A percentile compares a stretch with the other conserved stretches of the same genome.
Evolutionary conservation across 1,140 invertebrate genomes (phyloP).

Genomic region (Dufourea novaeangliae): DNA sequence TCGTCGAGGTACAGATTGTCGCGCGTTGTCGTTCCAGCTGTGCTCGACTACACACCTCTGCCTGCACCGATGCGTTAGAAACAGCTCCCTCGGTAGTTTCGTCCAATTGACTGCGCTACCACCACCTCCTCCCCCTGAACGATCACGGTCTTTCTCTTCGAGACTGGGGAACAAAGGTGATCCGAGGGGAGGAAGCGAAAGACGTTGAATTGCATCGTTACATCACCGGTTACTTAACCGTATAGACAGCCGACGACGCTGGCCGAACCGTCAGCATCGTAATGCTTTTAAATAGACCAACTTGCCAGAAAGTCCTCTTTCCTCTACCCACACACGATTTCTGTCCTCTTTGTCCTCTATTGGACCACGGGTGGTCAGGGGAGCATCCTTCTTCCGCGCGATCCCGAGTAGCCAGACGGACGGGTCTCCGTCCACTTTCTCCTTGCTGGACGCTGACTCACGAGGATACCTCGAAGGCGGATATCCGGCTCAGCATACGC

Average conservation of each 20-base stretch:
- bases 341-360: background rate
- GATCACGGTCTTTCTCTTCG: conserved; percentile 40
- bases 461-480: background rate
- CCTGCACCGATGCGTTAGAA: conserved; percentile 32
- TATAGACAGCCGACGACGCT: conserved; percentile 37
- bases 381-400: background rate
- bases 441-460: background rate
- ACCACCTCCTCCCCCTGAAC: background rate
- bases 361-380: background rate
- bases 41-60: background rate
- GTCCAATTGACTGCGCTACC: conserved; percentile 33
- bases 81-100: conserved; percentile 52
- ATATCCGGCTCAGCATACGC: conserved; percentile 21
- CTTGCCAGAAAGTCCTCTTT: conserved; percentile 20
- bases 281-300: conserved; percentile 57
- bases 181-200: conserved; percentile 49
- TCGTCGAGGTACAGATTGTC: conserved; percentile 43
- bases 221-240: conserved; percentile 65
- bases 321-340: background rate
- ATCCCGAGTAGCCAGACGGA: no score
- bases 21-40: conserved; percentile 45
- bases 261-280: conserved; percentile 42
- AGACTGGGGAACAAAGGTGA: conserved; percentile 27
- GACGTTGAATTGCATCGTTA: conserved; percentile 62
- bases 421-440: background rate